Base-by-base conservation (phyloP, 2,888 invertebrate species). In the Platynereis dumerilii region DNA sequence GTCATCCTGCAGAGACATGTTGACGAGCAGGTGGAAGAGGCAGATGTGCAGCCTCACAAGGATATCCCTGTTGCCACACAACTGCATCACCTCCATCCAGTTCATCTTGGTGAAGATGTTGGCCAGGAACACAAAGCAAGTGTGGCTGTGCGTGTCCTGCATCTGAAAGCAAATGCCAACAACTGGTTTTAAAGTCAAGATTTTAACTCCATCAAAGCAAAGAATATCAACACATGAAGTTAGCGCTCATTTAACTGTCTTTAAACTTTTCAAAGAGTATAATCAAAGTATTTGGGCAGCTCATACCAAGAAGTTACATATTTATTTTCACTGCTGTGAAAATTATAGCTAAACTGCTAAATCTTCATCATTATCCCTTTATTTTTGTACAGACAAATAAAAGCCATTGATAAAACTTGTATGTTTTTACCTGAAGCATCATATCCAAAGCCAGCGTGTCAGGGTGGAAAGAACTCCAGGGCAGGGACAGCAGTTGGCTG, bases 381-480 rank as follows among this genome's bases (percentile, higher is more conserved):
- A n/a, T n/a, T n/a, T n/a, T n/a, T n/a, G n/a, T n/a, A 52, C 53
- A 52, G 10, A 42, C 42, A 42, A 12, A 42, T 42, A 42, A 12
- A 42, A 12, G 12, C 42, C 42, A 42, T 42, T 42, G 17, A 42
- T 12, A 42, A 12, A 42, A 42, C 42, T 12, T 10, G 12, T 42
- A 48, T 48, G 48, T 5, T 10, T 26, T 78, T 84, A 89, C 89
- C 83, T 88, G 89, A 56, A 90, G 86, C 87, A 92, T 89, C 26
- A 88, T 86, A 67, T 91, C 90, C 24, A 92, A 84, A 76, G 92
- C 90, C 42, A 85, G 83, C 20, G 89, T 80, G 17, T 88, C 86
- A 0, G 92, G 92, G 79, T 87, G 87, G 76, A 92, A 90, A 69
- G 87, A 86, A 58, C 89, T 87, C 92, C 92, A 92, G 3, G 91